Conservation (phyloP, 2,797 vertebrate genomes). For the Melanotaenia parkinsoni region DNA sequence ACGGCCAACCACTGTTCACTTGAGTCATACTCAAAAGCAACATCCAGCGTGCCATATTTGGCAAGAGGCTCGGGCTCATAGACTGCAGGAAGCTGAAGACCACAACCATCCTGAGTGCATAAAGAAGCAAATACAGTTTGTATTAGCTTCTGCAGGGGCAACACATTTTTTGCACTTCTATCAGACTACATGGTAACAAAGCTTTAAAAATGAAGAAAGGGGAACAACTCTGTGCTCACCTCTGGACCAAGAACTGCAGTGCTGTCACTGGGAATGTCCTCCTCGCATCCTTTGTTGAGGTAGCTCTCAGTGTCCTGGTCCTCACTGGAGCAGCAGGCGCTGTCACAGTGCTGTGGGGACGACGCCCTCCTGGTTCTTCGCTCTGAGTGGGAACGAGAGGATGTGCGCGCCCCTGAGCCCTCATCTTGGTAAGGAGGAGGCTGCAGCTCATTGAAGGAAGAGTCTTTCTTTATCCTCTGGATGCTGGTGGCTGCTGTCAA, state of each 20-base stretch:
- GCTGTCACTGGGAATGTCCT: conserved; percentile 96
- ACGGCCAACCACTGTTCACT: conserved; percentile 94
- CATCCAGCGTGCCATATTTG: conserved; percentile 96
- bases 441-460: conserved; percentile 88
- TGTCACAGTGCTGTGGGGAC: conserved; percentile 82
- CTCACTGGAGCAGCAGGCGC: conserved; percentile 87
- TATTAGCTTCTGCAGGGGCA: background rate
- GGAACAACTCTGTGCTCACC: conserved; percentile 72
- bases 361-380: conserved; percentile 83
- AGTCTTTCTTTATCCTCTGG: conserved; percentile 90
- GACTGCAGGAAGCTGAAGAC: conserved; percentile 89
- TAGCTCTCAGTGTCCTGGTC: conserved; percentile 92
- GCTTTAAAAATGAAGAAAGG: conserved; percentile 5
- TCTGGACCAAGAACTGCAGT: conserved; percentile 94
- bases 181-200: background rate
- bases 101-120: conserved; percentile 82
- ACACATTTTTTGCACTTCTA: background rate
- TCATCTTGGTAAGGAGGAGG: conserved; percentile 92
- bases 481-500: conserved; percentile 86
- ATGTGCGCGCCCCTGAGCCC: conserved; percentile 71
- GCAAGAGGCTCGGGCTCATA: conserved; percentile 95
- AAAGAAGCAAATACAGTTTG: background rate
- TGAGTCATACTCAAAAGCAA: conserved; percentile 97
- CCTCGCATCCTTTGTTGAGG: conserved; percentile 92
- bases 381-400: conserved; percentile 84